A percentile compares a stretch with the other conserved stretches of the same genome.
phyloP scores from a whole-genome alignment of 2,113 vertebrate genomes.

The Aptenodytes forsteri region DNA sequence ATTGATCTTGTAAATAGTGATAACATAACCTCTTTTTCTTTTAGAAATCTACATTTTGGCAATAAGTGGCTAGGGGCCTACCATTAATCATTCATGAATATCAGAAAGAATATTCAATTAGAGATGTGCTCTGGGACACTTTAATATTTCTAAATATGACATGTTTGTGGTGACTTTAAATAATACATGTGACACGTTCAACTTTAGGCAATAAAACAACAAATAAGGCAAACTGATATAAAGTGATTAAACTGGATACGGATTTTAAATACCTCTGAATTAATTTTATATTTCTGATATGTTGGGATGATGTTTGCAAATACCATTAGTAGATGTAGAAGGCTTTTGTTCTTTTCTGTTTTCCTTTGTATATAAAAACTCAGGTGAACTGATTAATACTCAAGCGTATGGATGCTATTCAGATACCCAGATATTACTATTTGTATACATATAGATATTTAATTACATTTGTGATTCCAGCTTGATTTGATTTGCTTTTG shows the following conservation, averaged over 20 bases:
- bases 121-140: not conserved
- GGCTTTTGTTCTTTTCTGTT: not conserved
- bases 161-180: conserved; percentile 34
- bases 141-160: conserved; percentile 9
- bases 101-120: conserved; percentile 53
- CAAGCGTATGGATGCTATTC: not conserved
- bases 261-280: not conserved
- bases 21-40: not conserved
- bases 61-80: not conserved
- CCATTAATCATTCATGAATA: conserved; percentile 46
- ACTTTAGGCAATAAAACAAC: not conserved
- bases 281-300: not conserved
- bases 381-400: not conserved
- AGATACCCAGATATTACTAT: not conserved
- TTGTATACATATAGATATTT: not conserved
- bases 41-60: not conserved
- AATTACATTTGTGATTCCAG: not conserved
- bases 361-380: not conserved
- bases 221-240: not conserved
- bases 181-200: not conserved
- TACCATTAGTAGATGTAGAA: not conserved
- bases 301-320: not conserved
- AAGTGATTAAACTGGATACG: not conserved
- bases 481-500: not conserved
- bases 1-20: not conserved